Evolutionary conservation across 2,113 vertebrate genomes (phyloP), one percentile per base, ranked within the genome.

Genomic region (Strix aluco): DNA sequence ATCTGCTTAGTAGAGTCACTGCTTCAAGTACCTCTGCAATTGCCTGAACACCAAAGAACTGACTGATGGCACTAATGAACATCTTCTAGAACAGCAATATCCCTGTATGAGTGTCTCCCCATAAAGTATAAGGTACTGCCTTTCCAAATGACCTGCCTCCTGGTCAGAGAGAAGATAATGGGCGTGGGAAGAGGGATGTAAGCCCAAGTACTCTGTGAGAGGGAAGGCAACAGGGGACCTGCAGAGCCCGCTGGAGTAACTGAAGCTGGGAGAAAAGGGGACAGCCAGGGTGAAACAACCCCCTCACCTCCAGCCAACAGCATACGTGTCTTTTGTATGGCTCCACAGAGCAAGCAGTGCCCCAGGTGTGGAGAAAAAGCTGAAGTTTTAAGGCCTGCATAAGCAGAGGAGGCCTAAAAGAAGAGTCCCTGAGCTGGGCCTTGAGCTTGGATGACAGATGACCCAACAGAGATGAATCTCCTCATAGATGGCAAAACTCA

Each of bases 261-360:
- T 21, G 80, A 87, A 79, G 9, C 0, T 4, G 7, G 2, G 6
- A 69, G 15, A 71, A 81, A 79, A 82, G 6, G 20, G 13, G 11
- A 38, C 3, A 65, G 11, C 4, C 18, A 73, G 46, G 51, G 0
- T 13, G 47, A 25, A 84, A 15, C 19, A 71, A 17, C 2, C 9
- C 2, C 19, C 4, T 2, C 2, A 2, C 2, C 5, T 18, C 7
- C 9, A 27, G 26, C 34, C 46, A 78, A 44, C 7, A 84, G 15
- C 79, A 27, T 19, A 57, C 0, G 0, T 8, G 13, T 23, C 23
- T 91, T 74, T 52, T 40, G 5, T 30, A 10, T 15, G 22, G 36
- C 9, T 66, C 5, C 21, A 49, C 10, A 86, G 40, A 85, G 30
- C 14, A 71, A 81, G 27, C 19, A 49, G 21, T 52, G 54, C 9